These are phyloP conservation scores for Lacerta agilis DNA, from an alignment of 2,797 vertebrate genomes.

Conservation along the genomic window DNA sequence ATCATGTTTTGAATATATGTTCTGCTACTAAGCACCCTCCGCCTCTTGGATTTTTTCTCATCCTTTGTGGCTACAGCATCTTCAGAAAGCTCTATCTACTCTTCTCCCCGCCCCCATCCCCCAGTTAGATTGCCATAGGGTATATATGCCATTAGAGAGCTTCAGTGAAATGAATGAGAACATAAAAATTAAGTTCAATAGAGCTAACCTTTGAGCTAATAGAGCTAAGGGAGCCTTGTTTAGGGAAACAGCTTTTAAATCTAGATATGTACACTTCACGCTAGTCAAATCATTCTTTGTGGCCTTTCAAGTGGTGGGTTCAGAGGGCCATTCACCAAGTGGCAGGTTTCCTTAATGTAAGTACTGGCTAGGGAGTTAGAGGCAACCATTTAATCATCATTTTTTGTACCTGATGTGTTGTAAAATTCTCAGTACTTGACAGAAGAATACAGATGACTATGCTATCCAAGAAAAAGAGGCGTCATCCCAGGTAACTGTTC, in stretches of 20 bases:
- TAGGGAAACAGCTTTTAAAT: neutral
- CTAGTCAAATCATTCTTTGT: neutral
- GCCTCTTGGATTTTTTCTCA: neutral
- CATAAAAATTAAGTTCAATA: neutral
- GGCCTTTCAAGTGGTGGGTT: neutral
- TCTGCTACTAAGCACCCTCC: neutral
- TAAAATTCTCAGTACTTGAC: neutral
- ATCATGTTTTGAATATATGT: neutral
- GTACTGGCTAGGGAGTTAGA: neutral
- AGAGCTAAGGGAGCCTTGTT: neutral
- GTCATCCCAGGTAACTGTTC: neutral
- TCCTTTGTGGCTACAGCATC: neutral
- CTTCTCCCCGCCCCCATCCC: too few species aligned
- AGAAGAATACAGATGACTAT: neutral
- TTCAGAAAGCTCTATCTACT: neutral
- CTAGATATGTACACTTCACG: neutral
- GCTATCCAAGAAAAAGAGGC: too few species aligned
- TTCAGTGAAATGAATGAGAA: neutral
- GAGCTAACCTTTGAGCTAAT: too few species aligned
- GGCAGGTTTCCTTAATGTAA: neutral
- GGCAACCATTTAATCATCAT: neutral
- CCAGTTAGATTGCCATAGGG: neutral
- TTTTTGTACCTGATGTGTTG: neutral
- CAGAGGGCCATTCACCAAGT: neutral
- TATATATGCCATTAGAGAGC: neutral